Evolutionary conservation across 2,888 invertebrate species (phyloP).

Genomic region (Limenitis camilla): DNA sequence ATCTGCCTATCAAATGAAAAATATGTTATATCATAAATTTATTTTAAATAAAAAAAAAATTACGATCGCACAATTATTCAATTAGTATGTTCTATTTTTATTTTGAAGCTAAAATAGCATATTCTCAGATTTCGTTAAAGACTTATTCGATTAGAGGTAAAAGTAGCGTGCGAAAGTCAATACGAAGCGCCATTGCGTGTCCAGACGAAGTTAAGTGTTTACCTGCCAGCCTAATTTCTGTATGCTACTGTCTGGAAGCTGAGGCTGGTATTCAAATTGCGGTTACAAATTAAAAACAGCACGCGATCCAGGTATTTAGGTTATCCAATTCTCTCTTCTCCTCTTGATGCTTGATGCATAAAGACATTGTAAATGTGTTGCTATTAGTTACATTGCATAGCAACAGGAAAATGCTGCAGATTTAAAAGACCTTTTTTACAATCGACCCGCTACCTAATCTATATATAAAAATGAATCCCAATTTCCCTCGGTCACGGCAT

Average conservation of each 20-base stretch:
- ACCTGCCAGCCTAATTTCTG: conserved; percentile 47
- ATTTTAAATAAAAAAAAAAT: too few relatives aligned
- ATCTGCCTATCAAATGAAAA: too few relatives aligned
- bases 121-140: too few relatives aligned
- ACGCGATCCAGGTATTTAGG: conserved; percentile 36
- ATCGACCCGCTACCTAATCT: too few relatives aligned
- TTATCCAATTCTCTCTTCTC: conserved; percentile 5
- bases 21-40: too few relatives aligned
- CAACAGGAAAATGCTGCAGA: not conserved
- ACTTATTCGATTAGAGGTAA: conserved; percentile 6
- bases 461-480: too few relatives aligned
- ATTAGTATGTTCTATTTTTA: too few relatives aligned
- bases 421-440: too few relatives aligned
- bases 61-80: too few relatives aligned
- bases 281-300: conserved; percentile 39
- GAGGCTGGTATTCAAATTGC: conserved; percentile 42
- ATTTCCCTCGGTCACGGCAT: too few relatives aligned
- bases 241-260: conserved; percentile 62
- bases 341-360: conserved; percentile 1
- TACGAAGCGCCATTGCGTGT: conserved; percentile 42
- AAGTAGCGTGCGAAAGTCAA: conserved; percentile 32
- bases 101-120: too few relatives aligned
- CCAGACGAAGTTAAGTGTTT: conserved; percentile 42
- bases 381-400: conserved; percentile 2
- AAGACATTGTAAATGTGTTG: not conserved